Conservation (phyloP, 2,888 invertebrate species). For the Noctua fimbriata region DNA sequence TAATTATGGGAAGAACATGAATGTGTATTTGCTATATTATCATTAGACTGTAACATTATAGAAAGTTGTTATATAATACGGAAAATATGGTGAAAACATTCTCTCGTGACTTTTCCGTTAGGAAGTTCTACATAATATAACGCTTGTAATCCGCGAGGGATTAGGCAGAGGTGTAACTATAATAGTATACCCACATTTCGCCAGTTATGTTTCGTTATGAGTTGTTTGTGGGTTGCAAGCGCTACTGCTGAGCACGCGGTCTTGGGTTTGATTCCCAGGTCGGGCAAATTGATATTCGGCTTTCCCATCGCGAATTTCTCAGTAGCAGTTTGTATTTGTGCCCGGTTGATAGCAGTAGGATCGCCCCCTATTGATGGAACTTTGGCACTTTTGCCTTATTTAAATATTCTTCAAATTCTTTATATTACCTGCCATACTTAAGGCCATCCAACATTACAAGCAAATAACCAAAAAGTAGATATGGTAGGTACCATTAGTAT, state of each 20-base stretch:
- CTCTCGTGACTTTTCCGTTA: conserved; percentile 2
- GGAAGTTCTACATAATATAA: neutral
- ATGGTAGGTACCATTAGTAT: neutral
- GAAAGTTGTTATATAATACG: conserved; percentile 52
- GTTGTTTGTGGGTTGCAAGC: neutral
- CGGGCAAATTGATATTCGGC: neutral
- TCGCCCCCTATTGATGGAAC: no score
- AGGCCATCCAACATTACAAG: neutral
- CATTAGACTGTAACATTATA: conserved; percentile 52
- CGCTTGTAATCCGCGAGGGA: neutral
- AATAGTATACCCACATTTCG: neutral
- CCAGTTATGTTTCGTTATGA: no score
- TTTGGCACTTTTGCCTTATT: neutral
- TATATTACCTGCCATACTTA: neutral
- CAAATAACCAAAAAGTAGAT: neutral
- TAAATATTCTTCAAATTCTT: neutral
- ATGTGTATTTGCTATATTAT: conserved; percentile 58
- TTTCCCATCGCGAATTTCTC: neutral
- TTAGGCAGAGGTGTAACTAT: neutral
- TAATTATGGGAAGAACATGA: conserved; percentile 61
- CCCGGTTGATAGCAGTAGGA: neutral
- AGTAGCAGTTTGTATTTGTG: neutral
- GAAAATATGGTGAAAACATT: conserved; percentile 45
- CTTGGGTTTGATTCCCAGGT: neutral
- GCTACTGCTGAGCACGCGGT: neutral